phyloP scores from a whole-genome alignment of 2,797 vertebrate species.

The Peromyscus nudipes region DNA sequence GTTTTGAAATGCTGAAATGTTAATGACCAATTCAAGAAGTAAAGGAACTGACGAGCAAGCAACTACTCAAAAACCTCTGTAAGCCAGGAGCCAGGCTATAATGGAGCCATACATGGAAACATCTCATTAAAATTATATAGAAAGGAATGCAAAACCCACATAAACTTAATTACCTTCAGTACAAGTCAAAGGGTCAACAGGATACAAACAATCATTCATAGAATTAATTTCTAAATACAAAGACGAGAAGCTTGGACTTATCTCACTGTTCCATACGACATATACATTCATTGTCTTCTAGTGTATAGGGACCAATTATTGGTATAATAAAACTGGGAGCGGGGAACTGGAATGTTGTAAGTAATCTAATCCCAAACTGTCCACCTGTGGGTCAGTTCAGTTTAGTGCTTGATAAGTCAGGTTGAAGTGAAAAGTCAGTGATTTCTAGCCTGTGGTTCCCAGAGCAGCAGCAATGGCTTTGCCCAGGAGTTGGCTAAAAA shows the following conservation, averaged over 20 bases:
- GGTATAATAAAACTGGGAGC: slow-evolving; percentile 60
- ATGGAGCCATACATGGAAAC: slow-evolving; percentile 58
- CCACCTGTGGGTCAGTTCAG: slow-evolving; percentile 35
- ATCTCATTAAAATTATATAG: slow-evolving; percentile 65
- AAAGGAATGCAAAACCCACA: slow-evolving; percentile 69
- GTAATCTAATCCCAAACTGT: slow-evolving; percentile 65
- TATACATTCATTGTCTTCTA: slow-evolving; percentile 84
- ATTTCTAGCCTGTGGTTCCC: background rate
- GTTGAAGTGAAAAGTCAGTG: slow-evolving; percentile 57
- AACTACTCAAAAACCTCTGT: slow-evolving; percentile 69
- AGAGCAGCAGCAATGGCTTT: background rate
- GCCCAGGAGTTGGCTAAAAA: slow-evolving; percentile 51
- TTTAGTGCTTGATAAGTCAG: slow-evolving; percentile 61
- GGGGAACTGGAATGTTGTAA: slow-evolving; percentile 58
- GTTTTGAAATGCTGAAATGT: slow-evolving; percentile 41
- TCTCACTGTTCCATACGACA: slow-evolving; percentile 63
- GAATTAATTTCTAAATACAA: slow-evolving; percentile 80
- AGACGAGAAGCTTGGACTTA: slow-evolving; percentile 72
- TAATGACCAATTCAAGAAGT: slow-evolving; percentile 34
- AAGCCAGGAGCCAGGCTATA: slow-evolving; percentile 74
- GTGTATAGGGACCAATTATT: slow-evolving; percentile 68
- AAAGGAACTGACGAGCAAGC: slow-evolving; percentile 62
- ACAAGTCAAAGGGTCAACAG: slow-evolving; percentile 76
- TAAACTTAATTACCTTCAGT: slow-evolving; percentile 71
- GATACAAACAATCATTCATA: slow-evolving; percentile 71